Evolutionary conservation across 2,113 vertebrate species (phyloP), one percentile per base, ranked within the genome.

Genomic region (Cebidichthys violaceus): DNA sequence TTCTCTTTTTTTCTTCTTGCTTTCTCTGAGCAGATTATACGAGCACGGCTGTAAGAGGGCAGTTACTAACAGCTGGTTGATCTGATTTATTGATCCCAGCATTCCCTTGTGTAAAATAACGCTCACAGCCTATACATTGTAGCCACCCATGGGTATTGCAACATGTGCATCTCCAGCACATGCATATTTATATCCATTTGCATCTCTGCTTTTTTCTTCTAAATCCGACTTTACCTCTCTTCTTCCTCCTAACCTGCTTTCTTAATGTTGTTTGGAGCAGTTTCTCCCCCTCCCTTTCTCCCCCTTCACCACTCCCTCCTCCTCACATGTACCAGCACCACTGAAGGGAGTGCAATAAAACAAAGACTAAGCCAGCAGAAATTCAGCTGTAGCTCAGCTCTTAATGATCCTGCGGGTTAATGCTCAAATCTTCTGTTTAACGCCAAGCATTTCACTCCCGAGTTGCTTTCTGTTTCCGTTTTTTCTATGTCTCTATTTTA

Each of bases 261-360:
- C n/a, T n/a, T n/a, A n/a, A n/a, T n/a, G 54, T 86, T 71, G 37
- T 71, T 86, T 82, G 57, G n/a, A 74, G 24, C 80, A 37, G 62
- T 62, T 39, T 60, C 70, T n/a, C 29, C 5, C 22, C 75, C 68
- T 77, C 69, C 64, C 68, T 78, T n/a, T 39, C 72, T 70, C n/a
- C 60, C 22, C 59, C 54, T 27, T 78, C 31, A 15, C 85, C 83
- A 80, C 89, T 92, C 87, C 86, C 79, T 83, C 45, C 65, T 15
- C 45, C 65, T 15, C 81, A 57, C 85, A 65, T 83, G 89, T 86
- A 83, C 68, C 64, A 84, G 91, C 88, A 92, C 75, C 64, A 81
- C 60, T 83, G 80, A 41, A 61, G 81, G 60, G 71, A 83, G 85
- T 59, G 81, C 66, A 86, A 73, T 77, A 79, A 88, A 88, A 90